These are phyloP conservation scores for Cherax destructor DNA, from an alignment of 1,140 invertebrate genomes.

Conservation along the genomic window DNA sequence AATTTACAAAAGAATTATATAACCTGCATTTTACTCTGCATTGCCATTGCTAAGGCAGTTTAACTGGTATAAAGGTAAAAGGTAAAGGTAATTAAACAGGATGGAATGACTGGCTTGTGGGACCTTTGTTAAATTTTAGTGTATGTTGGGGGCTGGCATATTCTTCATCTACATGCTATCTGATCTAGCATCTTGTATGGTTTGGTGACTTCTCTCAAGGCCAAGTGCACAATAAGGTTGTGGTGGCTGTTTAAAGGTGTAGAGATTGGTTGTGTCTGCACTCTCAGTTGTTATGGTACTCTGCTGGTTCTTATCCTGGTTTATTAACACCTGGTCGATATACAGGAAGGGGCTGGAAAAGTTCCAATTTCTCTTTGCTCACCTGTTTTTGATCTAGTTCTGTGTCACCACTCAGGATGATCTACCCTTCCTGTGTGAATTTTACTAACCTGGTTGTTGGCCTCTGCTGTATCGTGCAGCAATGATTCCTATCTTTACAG, in stretches of 20 bases:
- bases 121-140: slow-evolving; percentile 33
- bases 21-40: slow-evolving; percentile 33
- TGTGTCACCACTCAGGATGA: neutral
- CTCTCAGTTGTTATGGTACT: slow-evolving; percentile 5
- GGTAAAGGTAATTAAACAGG: slow-evolving; percentile 40
- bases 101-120: slow-evolving; percentile 40
- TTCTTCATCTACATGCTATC: slow-evolving; percentile 29
- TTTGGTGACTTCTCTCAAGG: slow-evolving; percentile 3
- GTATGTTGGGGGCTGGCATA: slow-evolving; percentile 39
- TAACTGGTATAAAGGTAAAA: slow-evolving; percentile 51
- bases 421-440: neutral
- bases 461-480: neutral
- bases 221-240: slow-evolving; percentile 1
- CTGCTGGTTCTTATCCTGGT: slow-evolving; percentile 10
- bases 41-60: slow-evolving; percentile 67
- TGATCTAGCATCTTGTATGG: slow-evolving; percentile 26
- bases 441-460: slow-evolving; percentile 9
- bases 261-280: slow-evolving; percentile 40
- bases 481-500: neutral
- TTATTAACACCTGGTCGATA: neutral
- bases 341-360: slow-evolving; percentile 7
- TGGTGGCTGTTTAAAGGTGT: slow-evolving; percentile 25
- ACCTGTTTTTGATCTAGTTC: neutral
- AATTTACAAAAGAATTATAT: slow-evolving; percentile 29
- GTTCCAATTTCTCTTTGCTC: neutral